Base-by-base conservation (phyloP, 2,797 vertebrate species). In the Gallirallus australis region DNA sequence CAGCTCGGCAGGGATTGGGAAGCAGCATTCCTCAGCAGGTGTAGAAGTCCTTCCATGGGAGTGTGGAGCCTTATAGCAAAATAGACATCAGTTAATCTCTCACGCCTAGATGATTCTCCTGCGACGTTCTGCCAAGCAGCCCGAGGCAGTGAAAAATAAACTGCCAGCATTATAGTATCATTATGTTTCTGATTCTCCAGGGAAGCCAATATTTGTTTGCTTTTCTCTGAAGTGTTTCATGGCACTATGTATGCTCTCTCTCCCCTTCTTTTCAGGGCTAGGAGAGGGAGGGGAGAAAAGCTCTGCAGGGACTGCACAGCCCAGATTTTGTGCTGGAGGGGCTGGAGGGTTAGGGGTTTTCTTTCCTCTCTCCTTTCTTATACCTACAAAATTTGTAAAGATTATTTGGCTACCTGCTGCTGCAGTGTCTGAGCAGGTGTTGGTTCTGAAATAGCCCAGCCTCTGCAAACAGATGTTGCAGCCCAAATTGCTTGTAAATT, bases 191-290 rank as follows among this genome's bases (percentile, higher is more conserved):
- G 91, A 94, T 96, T 97, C 96, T 95, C 91, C 87, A 42, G 93
- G 93, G 91, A 92, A 93, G 94, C 82, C 93, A 84, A 21, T 96
- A 92, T 97, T 97, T 97, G 89, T 96, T 97, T 95, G 95, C 94
- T 96, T 95, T 96, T 86, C 95, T 96, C 90, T 95, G 76, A 83
- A 96, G 94, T 95, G 92, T 93, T 96, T 91, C 80, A 42, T 95
- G 89, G 96, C 80, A 35, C 76, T 42, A 24, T 61, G 61, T 50
- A 54, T 13, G 47, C 30, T 39, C 47, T 23, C 45, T 73, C 60
- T 53, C 42, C 24, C 45, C 13, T 27, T 76, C 39, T 65, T 92
- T 80, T 39, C 45, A 33, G 78, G 30, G 39, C 8, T 52, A 42
- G 52, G 73, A 86, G 76, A 69, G 50, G 45, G 78, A 73, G 81